Base-by-base conservation (phyloP, 2,888 invertebrate species). In the Drosophila testacea region DNA sequence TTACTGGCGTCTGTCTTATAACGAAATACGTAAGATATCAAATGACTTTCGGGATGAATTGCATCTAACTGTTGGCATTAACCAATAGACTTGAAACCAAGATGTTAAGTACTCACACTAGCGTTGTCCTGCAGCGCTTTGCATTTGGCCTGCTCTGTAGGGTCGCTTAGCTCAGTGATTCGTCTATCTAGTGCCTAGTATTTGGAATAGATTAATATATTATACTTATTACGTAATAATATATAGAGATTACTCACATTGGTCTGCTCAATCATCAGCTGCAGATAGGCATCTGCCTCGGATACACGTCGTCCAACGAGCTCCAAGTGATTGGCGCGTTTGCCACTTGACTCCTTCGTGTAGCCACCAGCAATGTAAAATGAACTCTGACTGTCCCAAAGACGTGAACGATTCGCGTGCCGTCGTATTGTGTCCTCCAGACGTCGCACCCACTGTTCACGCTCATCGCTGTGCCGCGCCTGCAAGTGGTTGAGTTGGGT, bases 251-350 rank as follows among this genome's bases (percentile, higher is more conserved):
- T 36, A 87, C 94, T 93, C 90, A 96, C 96, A 92, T 95, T 95
- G 57, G 97, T 96, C 93, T 98, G 97, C 87, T 98, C 97, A 77
- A 99, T 99, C 94, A 99, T 95, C 75, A 99, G 94, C 93, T 98
- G 98, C 66, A 99, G 94, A 93, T 98, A 99, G 22, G 97, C 97
- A 93, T 99, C 99, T 0, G 99, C 98, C 93, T 99, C 99, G 0
- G 97, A 95, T 60, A 99, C 95, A 91, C 98, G 96, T 66, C 96
- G 95, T 93, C 98, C 98, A 88, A 98, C 96, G 91, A 97, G 96
- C 90, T 93, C 93, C 73, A 94, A 91, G 73, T 92, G 91, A 86
- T 92, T 92, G 66, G 92, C 88, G 41, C 92, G 90, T 77, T 90
- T 91, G 67, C 85, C 91, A 67, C 77, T 77, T 10, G 66, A 61